Base-by-base conservation (phyloP, 2,113 vertebrate genomes). In the Pithys albifrons region DNA sequence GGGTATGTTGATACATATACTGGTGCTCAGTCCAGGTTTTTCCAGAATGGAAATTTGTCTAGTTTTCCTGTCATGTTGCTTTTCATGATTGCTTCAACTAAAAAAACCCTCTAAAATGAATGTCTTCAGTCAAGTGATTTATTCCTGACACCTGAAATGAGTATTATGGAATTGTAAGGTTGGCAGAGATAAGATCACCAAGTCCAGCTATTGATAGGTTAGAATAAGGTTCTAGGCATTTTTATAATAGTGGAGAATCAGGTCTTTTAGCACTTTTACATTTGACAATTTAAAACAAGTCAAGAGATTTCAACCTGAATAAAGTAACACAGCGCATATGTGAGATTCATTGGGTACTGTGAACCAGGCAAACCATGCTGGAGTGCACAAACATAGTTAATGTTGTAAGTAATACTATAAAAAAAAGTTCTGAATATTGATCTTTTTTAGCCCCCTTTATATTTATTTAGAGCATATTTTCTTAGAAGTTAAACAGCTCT, bases 261-360 rank as follows among this genome's bases (percentile, higher is more conserved):
- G 25, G 7, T 49, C 65, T 69, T 37, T 64, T 35, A 73, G 27
- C 12, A 19, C 28, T 73, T 85, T 31, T 8, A 51, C 31, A 49
- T 49, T 58, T 41, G 23, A 12, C 17, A 55, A 17, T 70, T 88
- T 83, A 27, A 70, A 61, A 69, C 29, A 54, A 80, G 11, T 70
- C 3, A 15, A 75, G 45, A 29, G 7, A 20, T 33, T 62, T 45
- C 23, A 49, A 7, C 43, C 59, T 72, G 57, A 41, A n/a, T n/a
- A 14, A 39, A 82, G n/a, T 67, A 7, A 14, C 2, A 4, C 6
- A 22, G 45, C 35, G 7, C 1, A 1, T 18, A 19, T 9, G 11
- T 52, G 67, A 52, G 29, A 54, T 61, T 45, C 9, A 6, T 11
- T 24, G 9, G 15, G 6, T 61, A 14, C 31, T 54, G 6, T 25